Evolutionary conservation across 2,888 invertebrate genomes (phyloP), one percentile per base, ranked within the genome.

Genomic region (Dromius quadrimaculatus): DNA sequence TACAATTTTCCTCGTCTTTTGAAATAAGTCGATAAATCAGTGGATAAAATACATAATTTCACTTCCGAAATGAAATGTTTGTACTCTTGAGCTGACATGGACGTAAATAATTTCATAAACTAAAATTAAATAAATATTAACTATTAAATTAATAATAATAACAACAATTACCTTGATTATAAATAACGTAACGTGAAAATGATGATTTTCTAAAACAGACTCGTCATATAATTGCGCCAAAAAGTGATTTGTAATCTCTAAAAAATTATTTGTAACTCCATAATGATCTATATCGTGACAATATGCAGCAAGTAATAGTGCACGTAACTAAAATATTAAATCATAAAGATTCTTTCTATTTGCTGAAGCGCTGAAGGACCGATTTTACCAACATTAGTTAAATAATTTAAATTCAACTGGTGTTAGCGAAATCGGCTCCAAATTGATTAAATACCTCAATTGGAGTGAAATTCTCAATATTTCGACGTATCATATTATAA

Each of bases 281-380:
- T 85, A 85, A 76, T 89, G 89, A 79, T 89, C 89, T 50, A 88
- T 74, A 78, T 89, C 89, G 76, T 89, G 89, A 77, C 87, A 86
- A 0, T 89, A 76, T 0, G 87, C 85, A 0, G 87, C 83, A 36
- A 88, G 77, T 81, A 89, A 82, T 23, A 89, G 79, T 0, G 85
- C 85, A 71, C 84, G 83, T 1, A 83, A 82, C 88, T 88, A 72
- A 64, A 77, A 77, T 8, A 66, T 13, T 70, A 43, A 38, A 41
- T 34, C 32, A 43, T 17, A 19, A 47, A 41, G 15, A 70, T 28
- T 15, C 3, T 34, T 11, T 17, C 8, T 45, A 19, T 20, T 34
- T 57, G 50, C n/a, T n/a, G n/a, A n/a, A n/a, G n/a, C n/a, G n/a
- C n/a, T n/a, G n/a, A n/a, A n/a, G 11, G 1, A 13, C 22, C 50